These are phyloP conservation scores for Salvelinus fontinalis DNA, from an alignment of 2,113 vertebrate genomes.

Conservation along the genomic window DNA sequence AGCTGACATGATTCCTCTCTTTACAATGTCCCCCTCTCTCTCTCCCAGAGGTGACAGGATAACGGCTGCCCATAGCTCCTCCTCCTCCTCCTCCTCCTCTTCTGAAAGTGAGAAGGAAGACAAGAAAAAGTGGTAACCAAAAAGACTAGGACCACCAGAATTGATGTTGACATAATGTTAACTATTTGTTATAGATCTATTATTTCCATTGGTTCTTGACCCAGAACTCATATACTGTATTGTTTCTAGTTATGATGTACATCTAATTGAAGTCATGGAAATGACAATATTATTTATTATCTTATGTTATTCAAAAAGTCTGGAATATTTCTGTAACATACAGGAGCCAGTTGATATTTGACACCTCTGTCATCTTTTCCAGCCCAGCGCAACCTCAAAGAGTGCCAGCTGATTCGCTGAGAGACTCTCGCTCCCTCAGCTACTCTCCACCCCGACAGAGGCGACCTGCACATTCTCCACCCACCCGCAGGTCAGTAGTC, in stretches of 20 bases:
- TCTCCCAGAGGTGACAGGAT: slow-evolving; percentile 35
- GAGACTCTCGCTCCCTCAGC: slow-evolving; percentile 88
- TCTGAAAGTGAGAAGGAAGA: slow-evolving; percentile 69
- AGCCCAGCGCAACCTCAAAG: slow-evolving; percentile 62
- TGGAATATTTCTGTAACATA: not conserved
- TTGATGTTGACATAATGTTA: not conserved
- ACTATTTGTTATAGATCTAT: not conserved
- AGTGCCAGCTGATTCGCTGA: slow-evolving; percentile 84
- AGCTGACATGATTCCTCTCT: not conserved
- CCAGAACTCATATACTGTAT: not conserved
- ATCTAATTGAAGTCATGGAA: too few species aligned
- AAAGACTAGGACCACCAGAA: not conserved
- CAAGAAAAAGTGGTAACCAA: slow-evolving; percentile 64
- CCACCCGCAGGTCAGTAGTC: slow-evolving; percentile 58
- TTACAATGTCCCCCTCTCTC: slow-evolving; percentile 3
- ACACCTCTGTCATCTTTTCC: not conserved
- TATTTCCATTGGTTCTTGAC: not conserved
- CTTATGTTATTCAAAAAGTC: too few species aligned
- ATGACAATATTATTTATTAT: too few species aligned
- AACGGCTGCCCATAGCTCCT: slow-evolving; percentile 25
- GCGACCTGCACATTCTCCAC: slow-evolving; percentile 59
- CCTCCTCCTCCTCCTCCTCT: slow-evolving; percentile 55
- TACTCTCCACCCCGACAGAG: slow-evolving; percentile 83
- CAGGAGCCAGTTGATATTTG: not conserved
- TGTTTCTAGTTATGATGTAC: too few species aligned